phyloP scores from a whole-genome alignment of 2,113 vertebrate genomes.

The Athene cunicularia region DNA sequence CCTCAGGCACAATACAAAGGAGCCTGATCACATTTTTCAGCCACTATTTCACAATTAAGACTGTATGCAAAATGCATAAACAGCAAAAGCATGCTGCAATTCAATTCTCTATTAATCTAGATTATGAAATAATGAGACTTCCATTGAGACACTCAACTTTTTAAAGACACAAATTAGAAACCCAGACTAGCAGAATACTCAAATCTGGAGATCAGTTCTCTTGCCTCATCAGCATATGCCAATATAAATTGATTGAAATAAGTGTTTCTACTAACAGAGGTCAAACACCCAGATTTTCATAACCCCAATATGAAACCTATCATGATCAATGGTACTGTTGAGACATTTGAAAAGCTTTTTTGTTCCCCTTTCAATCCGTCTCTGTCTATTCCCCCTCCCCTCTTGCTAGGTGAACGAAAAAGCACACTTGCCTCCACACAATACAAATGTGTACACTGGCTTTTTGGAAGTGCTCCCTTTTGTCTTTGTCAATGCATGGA shows the following conservation, averaged over 20 bases:
- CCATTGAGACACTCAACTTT: neutral
- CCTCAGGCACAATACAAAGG: slow-evolving; percentile 64
- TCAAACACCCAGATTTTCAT: neutral
- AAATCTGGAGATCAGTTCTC: neutral
- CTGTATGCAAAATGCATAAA: slow-evolving; percentile 54
- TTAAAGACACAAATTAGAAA: neutral
- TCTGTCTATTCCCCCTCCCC: neutral
- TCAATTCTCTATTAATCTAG: slow-evolving; percentile 29
- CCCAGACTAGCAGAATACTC: neutral
- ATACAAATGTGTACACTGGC: neutral
- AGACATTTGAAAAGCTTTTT: neutral
- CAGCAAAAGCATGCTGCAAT: slow-evolving; percentile 19
- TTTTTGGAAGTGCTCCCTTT: neutral
- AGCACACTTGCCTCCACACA: neutral
- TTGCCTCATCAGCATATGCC: neutral
- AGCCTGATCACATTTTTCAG: slow-evolving; percentile 63
- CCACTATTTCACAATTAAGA: slow-evolving; percentile 65
- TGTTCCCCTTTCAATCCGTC: neutral
- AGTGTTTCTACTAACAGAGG: neutral
- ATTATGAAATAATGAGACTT: slow-evolving; percentile 11
- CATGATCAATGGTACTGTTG: neutral
- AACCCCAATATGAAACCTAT: neutral
- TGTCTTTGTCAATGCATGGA: neutral
- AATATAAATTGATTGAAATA: neutral
- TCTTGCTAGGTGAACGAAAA: neutral